Base-by-base conservation (phyloP, 92 coral and sea anemone species). In the Heteractis magnifica region DNA sequence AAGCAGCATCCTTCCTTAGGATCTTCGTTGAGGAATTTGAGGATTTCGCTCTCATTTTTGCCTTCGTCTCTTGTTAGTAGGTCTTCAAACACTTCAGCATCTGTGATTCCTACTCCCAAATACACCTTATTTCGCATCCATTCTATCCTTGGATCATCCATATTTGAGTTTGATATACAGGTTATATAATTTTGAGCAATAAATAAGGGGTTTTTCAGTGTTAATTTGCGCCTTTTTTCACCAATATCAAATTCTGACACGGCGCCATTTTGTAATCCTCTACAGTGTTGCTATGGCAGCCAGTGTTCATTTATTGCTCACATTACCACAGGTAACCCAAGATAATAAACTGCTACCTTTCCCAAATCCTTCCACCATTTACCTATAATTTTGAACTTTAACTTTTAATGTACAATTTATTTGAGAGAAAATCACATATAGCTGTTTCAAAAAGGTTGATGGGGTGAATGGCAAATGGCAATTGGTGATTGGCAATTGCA, bases 121-220 rank as follows among this genome's bases (percentile, higher is more conserved):
- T 94, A 97, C 56, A 97, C 89, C 75, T 91, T 91, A 86, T 92
- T 93, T 89, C 98, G 89, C 89, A 97, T 87, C 99, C 99, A 97
- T 76, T 97, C 99, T 80, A 97, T 97, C 34, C 99, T 93, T 53
- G 95, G 87, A 79, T 97, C 99, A 81, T 97, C 99, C 99, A 97
- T 97, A 18, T 53, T 80, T 14, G 55, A 41, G 79, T 68, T 23
- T 68, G 71, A 81, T 81, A 51, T 71, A 81, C 77, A 81, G 49
- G 15, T 8, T 50, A 51, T 5, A 23, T 51, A 21, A 11, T 6
- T 64, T 55, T 18, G 48, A 41, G 10, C 15, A 10, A 50, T 51
- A 51, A 51, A 70, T 81, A 81, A 1, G 50, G 51, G 7, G 7
- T 81, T 1, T 81, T 81, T 81, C 44, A 2, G 18, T 18, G 55